Percentiles rank a stretch among this genome's conserved stretches.
Conservation (phyloP, 1,140 invertebrate genomes). For the Branchinecta lindahli region DNA sequence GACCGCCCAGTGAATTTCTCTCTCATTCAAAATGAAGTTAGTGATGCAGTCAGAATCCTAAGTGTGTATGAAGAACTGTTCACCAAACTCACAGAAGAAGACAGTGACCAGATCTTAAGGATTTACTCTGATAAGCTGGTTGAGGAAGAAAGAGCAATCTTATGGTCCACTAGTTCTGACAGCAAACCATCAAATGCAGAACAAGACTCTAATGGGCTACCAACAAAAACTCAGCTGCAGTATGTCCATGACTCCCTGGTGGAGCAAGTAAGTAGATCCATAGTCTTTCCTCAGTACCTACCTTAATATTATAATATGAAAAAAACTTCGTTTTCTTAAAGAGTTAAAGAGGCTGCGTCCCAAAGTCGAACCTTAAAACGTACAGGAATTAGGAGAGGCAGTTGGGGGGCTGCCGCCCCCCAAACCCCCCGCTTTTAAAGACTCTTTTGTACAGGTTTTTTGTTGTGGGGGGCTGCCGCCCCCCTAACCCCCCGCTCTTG, state of each 20-base stretch:
- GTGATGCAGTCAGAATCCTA: background rate
- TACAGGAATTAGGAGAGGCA: too few species aligned
- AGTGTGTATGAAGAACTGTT: constrained; percentile 2
- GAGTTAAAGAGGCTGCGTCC: too few species aligned
- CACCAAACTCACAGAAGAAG: background rate
- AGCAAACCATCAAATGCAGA: background rate
- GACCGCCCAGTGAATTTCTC: background rate
- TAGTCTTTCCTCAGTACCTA: too few species aligned
- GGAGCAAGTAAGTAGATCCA: background rate
- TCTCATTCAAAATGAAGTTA: background rate
- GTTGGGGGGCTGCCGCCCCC: too few species aligned
- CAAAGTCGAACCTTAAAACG: too few species aligned
- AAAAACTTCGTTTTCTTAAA: too few species aligned
- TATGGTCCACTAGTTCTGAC: background rate
- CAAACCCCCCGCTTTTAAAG: too few species aligned
- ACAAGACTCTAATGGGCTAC: background rate
- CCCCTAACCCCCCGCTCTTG: too few species aligned
- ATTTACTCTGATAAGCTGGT: background rate
- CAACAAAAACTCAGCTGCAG: background rate
- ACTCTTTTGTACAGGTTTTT: too few species aligned
- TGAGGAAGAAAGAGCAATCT: background rate
- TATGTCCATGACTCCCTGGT: background rate
- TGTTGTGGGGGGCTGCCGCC: too few species aligned
- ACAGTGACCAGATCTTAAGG: background rate
- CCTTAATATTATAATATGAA: too few species aligned